Evolutionary conservation across 2,888 invertebrate species (phyloP).

Genomic region (Deilephila porcellus): DNA sequence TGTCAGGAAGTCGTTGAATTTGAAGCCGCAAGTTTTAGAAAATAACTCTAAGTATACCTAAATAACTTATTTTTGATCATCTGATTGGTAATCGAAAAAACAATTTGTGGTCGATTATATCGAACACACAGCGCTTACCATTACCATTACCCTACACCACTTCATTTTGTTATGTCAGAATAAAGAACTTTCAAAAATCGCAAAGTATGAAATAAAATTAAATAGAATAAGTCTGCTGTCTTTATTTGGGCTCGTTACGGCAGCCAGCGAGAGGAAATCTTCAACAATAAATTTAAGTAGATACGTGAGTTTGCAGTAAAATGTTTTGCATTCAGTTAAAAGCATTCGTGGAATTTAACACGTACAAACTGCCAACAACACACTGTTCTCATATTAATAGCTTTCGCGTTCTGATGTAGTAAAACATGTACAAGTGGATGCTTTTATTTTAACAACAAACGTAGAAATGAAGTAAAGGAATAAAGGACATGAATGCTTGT

Average conservation of each 20-base stretch:
- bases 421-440: background rate
- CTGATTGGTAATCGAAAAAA: too few relatives aligned
- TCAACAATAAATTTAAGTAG: constrained; percentile 6
- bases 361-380: constrained; percentile 1
- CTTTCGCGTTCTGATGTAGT: background rate
- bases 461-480: background rate
- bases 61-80: too few relatives aligned
- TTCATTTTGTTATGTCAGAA: too few relatives aligned
- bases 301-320: constrained; percentile 6
- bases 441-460: background rate
- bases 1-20: too few relatives aligned
- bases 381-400: constrained; percentile 3
- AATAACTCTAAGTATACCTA: too few relatives aligned
- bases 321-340: constrained; percentile 6
- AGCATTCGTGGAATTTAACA: background rate
- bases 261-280: background rate
- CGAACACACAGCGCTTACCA: too few relatives aligned
- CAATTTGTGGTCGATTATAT: too few relatives aligned
- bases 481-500: too few relatives aligned
- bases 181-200: background rate
- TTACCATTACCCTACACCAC: too few relatives aligned
- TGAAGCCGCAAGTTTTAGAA: too few relatives aligned
- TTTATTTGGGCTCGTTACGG: background rate
- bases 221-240: background rate
- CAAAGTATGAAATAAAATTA: background rate